Percentiles rank a stretch among this genome's conserved stretches.
phyloP scores from a whole-genome alignment of 2,797 vertebrate species.

The Mus caroli region DNA sequence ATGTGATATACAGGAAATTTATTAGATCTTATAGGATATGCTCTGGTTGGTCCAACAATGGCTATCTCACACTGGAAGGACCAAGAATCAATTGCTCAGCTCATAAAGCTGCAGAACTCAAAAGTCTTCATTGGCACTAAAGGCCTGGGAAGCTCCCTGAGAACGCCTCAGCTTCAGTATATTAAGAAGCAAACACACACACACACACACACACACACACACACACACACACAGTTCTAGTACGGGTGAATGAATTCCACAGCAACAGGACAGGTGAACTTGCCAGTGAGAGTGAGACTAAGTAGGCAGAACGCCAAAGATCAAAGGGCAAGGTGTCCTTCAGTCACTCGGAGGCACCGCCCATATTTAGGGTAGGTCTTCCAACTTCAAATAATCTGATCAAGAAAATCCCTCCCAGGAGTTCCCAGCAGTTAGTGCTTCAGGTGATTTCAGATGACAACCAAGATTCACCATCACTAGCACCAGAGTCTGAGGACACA shows the following conservation, averaged over 20 bases:
- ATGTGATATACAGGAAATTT: background rate
- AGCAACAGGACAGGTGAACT: background rate
- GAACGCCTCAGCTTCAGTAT: background rate
- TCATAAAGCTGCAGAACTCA: background rate
- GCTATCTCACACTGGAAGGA: background rate
- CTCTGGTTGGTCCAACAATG: background rate
- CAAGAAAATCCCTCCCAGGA: background rate
- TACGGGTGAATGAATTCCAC: background rate
- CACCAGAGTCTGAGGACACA: background rate
- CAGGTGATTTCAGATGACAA: background rate
- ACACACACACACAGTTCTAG: background rate
- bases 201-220: no score
- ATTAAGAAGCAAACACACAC: background rate
- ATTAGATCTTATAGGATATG: background rate
- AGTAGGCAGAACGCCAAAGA: background rate
- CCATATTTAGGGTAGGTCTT: background rate
- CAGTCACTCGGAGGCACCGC: background rate
- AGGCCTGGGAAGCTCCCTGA: background rate
- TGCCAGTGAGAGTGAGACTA: no score
- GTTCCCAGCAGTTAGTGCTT: background rate
- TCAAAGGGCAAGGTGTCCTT: background rate
- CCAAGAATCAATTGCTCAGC: background rate
- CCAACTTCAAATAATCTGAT: background rate
- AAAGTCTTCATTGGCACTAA: background rate
- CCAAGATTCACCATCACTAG: background rate